Base-by-base conservation (phyloP, 2,888 invertebrate species). In the Hyposoter didymator region DNA sequence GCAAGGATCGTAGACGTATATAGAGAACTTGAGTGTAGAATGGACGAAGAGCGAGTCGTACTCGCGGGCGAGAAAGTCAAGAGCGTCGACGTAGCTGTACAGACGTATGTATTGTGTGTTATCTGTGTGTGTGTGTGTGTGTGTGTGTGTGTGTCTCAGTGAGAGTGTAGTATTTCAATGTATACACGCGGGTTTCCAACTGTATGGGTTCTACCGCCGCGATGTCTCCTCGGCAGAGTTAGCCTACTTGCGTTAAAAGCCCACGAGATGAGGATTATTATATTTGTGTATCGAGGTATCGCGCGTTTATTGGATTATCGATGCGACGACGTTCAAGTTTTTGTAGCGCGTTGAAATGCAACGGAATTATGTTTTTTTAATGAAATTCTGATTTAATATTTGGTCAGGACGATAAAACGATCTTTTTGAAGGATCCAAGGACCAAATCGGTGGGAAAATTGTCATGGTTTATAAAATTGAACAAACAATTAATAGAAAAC, bases 1-100 rank as follows among this genome's bases (percentile, higher is more conserved):
- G 66, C 69, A 64, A 39, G 35, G 10, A 73, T 35, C 12, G 67
- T n/a, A 1, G 6, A 3, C 2, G 35, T 35, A 35, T 35, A 35
- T 35, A 35, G 67, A 78, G 59, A 75, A 59, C 74, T 64, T 45
- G 22, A 64, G n/a, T 45, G 70, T 43, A 72, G 52, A 59, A 87
- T 84, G 80, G 76, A 52, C 82, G 82, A 74, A 82, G 55, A 87
- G 87, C 84, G 84, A 85, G 84, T 84, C 70, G 84, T 35, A 35
- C 35, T 35, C 69, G 67, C 82, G 84, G 82, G 73, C 85, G 92
- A 92, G 93, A 93, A 93, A 93, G 93, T 92, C 92, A 92, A 92
- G 92, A 92, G 89, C 92, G 91, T 89, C 88, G 85, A 87, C 74
- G 82, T 74, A 76, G 39, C 83, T 76, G 12, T 22, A 82, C 73